Evolutionary conservation across 2,888 invertebrate species (phyloP).

Genomic region (Prosapia bicincta): DNA sequence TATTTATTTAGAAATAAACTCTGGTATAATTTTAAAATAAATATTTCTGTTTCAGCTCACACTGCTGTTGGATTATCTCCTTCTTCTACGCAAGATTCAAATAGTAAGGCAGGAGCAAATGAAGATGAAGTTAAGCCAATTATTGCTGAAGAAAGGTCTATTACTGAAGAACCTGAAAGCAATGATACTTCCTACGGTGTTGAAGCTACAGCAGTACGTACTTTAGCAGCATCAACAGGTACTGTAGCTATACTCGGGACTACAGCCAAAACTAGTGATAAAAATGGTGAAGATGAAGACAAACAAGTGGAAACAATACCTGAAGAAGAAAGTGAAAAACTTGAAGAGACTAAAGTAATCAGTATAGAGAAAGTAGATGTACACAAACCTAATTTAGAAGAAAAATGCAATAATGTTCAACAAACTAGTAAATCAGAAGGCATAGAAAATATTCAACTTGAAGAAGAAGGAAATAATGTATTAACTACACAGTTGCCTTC

Average conservation of each 20-base stretch:
- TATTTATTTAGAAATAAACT: too few relatives aligned
- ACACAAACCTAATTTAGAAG: background rate
- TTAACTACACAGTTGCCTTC: background rate
- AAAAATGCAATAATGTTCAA: background rate
- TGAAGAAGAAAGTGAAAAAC: constrained; percentile 21
- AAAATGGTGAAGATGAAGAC: background rate
- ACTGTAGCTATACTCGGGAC: constrained; percentile 40
- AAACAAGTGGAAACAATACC: background rate
- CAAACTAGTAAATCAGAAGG: background rate
- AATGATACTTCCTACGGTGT: constrained; percentile 38
- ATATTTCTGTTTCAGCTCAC: constrained; percentile 36
- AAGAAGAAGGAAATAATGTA: background rate
- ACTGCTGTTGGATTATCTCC: constrained; percentile 37
- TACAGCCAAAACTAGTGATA: constrained; percentile 36
- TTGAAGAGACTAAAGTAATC: constrained; percentile 11
- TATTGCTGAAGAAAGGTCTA: constrained; percentile 29
- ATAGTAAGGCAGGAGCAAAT: constrained; percentile 26
- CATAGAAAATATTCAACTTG: background rate
- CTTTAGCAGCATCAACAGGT: constrained; percentile 39
- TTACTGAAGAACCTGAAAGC: constrained; percentile 35
- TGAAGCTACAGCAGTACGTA: constrained; percentile 39
- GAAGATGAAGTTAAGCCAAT: constrained; percentile 15
- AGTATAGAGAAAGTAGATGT: background rate
- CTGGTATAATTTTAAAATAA: too few relatives aligned
- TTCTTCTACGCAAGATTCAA: constrained; percentile 37